These are phyloP conservation scores for Tipula confusa DNA, from an alignment of 2,888 invertebrate species.

Conservation along the genomic window DNA sequence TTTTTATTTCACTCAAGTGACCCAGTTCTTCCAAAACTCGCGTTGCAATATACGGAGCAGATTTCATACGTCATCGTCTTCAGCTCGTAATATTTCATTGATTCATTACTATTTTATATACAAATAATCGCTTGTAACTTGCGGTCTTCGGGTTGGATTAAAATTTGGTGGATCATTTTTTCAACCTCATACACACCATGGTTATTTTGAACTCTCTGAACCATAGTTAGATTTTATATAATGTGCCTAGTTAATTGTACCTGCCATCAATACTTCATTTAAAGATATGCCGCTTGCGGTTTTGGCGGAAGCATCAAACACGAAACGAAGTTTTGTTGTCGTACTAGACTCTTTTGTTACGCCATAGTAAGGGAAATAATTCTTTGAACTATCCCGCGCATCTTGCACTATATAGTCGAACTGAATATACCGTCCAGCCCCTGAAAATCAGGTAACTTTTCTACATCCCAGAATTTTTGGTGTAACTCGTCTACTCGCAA, in stretches of 20 bases:
- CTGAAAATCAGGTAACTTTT: background rate
- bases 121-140: too few species aligned
- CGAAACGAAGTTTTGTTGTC: background rate
- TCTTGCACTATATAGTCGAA: background rate
- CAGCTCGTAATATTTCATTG: too few species aligned
- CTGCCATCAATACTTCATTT: background rate
- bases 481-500: background rate
- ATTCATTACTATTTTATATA: too few species aligned
- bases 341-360: background rate
- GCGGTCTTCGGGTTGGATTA: too few species aligned
- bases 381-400: background rate
- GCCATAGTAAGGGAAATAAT: background rate
- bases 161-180: too few species aligned
- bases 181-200: too few species aligned
- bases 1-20: too few species aligned
- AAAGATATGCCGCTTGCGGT: background rate
- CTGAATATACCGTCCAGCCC: background rate
- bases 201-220: background rate
- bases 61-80: too few species aligned
- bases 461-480: background rate
- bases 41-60: too few species aligned
- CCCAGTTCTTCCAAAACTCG: too few species aligned
- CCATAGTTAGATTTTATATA: background rate
- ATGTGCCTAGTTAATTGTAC: background rate
- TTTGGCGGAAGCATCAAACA: background rate